Evolutionary conservation across 2,113 vertebrate genomes (phyloP).

Genomic region (Ursus arctos): DNA sequence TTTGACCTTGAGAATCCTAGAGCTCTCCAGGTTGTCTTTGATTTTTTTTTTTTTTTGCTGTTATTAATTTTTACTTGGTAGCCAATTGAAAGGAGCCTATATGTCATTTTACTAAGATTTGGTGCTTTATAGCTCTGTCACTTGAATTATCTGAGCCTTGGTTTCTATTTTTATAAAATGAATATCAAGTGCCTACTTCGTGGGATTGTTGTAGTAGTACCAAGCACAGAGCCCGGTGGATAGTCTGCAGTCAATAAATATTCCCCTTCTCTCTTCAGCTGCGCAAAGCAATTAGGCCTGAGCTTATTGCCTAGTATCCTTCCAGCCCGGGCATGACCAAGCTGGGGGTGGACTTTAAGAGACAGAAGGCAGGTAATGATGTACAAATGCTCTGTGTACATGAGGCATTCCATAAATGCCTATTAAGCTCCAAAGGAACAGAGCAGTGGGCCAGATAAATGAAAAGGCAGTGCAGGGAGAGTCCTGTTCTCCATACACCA

Average conservation of each 20-base stretch:
- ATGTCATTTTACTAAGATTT: background rate
- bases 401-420: background rate
- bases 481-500: background rate
- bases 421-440: background rate
- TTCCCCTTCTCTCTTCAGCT: background rate
- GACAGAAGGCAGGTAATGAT: background rate
- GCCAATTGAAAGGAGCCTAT: background rate
- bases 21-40: background rate
- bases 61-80: slow-evolving; percentile 10
- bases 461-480: background rate
- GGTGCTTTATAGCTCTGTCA: background rate
- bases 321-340: background rate
- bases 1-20: background rate
- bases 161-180: background rate
- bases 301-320: background rate
- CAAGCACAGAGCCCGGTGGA: background rate
- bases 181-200: background rate
- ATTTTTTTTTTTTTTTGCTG: background rate
- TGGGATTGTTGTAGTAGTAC: background rate
- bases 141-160: background rate
- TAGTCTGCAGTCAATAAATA: too few species aligned
- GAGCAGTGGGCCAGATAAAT: background rate
- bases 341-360: background rate
- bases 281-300: background rate
- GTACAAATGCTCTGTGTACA: background rate